Base-by-base conservation (phyloP, 2,888 invertebrate genomes). In the Erynnis tages region DNA sequence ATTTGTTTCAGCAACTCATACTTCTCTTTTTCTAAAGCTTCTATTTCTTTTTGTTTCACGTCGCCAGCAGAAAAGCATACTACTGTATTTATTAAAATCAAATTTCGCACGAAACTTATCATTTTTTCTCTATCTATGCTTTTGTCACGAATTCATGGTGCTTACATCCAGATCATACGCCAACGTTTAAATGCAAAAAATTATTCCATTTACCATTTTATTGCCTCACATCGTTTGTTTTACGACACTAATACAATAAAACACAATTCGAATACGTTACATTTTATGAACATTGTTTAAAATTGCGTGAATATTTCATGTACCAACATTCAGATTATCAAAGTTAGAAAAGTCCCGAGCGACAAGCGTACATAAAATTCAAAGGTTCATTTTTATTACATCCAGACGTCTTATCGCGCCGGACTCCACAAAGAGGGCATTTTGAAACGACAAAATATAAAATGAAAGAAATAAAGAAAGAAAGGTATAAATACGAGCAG, bases 11-110 rank as follows among this genome's bases (percentile, higher is more conserved):
- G 65, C 2, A 82, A 44, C 10, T 70, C 58, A 21, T 47, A 48
- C 54, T 72, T 78, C 19, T 73, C 58, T 40, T 61, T 65, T 54
- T 77, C 67, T 16, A 80, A 55, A 6, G 58, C 56, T 52, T 60
- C 16, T 45, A 76, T 66, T 17, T 62, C 55, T n/a, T 62, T 54
- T 2, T 61, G 49, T 38, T 53, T 56, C 8, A 35, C 55, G 23
- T 53, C 43, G 21, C 53, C 45, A n/a, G 38, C 43, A 2, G 5
- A 21, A 0, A 5, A 7, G n/a, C 2, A 13, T 5, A 13, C 7
- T 0, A 13, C 43, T 35, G 21, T 4, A n/a, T 27, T 35, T 27
- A 35, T 35, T 13, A 43, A 1, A n/a, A 43, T 13, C 17, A 32
- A 13, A 17, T 11, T 32, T 14, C 13, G 14, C 17, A 34, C 10